Evolutionary conservation across 37 sponge, comb jelly and placozoan species (phyloP).

Genomic region (Cladorhizidae sp.): DNA sequence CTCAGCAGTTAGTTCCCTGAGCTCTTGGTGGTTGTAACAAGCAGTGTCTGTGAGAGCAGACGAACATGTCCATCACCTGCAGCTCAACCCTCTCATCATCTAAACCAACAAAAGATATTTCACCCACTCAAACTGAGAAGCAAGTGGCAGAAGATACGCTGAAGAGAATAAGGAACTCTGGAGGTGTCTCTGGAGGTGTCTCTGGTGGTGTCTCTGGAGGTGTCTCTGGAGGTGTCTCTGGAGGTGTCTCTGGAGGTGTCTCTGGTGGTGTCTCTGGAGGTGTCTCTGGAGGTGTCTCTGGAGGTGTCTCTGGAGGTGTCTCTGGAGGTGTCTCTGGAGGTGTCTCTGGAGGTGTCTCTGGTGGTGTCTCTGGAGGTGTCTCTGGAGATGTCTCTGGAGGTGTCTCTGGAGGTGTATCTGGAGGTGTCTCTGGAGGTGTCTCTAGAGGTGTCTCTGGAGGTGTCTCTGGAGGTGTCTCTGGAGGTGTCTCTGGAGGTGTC

Average conservation of each 20-base stretch:
- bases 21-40: too few relatives aligned
- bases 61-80: too few relatives aligned
- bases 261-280: slow-evolving; percentile 1
- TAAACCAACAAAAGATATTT: too few relatives aligned
- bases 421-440: slow-evolving; percentile 6
- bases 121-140: too few relatives aligned
- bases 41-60: too few relatives aligned
- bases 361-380: neutral
- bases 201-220: neutral
- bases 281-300: neutral
- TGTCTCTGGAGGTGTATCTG: neutral
- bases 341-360: too few relatives aligned
- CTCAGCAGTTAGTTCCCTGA: too few relatives aligned
- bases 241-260: slow-evolving; percentile 1
- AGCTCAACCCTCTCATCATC: too few relatives aligned
- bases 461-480: neutral
- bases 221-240: neutral
- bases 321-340: neutral
- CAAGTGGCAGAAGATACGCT: too few relatives aligned
- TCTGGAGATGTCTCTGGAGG: neutral
- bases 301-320: neutral
- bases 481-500: neutral
- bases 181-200: too few relatives aligned
- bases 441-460: neutral
- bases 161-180: too few relatives aligned